phyloP scores from a whole-genome alignment of 2,113 vertebrate species.

The Microtus ochrogaster region DNA sequence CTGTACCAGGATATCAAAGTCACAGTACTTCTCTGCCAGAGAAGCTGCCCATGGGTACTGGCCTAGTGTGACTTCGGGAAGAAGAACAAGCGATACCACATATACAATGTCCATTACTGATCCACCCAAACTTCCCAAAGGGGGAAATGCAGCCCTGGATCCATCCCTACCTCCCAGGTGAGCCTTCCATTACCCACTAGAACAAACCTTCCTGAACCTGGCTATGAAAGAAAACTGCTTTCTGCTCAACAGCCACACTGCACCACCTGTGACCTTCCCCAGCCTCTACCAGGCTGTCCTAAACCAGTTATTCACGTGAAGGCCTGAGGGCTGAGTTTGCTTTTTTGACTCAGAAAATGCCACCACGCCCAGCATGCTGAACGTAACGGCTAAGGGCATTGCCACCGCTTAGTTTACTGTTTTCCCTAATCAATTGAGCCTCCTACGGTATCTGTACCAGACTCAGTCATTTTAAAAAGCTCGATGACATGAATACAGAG shows the following conservation, averaged over 20 bases:
- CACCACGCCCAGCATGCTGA: background rate
- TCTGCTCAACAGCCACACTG: background rate
- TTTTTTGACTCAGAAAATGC: background rate
- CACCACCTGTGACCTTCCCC: background rate
- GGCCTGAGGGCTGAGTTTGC: background rate
- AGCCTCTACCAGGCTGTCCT: too few species aligned
- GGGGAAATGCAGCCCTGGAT: background rate
- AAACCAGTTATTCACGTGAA: background rate
- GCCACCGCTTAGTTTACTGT: background rate
- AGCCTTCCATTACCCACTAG: rapidly evolving
- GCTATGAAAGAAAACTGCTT: too few species aligned
- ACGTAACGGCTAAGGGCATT: background rate
- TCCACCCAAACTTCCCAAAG: background rate
- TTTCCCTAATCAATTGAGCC: background rate
- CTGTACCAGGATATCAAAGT: slow-evolving; percentile 98
- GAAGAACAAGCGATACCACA: slow-evolving; percentile 40
- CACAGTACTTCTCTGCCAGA: slow-evolving; percentile 97
- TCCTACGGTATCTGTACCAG: background rate
- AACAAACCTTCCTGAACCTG: background rate
- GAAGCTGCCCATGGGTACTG: slow-evolving; percentile 94
- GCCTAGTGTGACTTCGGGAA: slow-evolving; percentile 91
- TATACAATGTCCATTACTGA: background rate
- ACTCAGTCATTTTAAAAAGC: background rate
- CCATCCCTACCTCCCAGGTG: background rate
- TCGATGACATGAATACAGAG: background rate